These are phyloP conservation scores for Cyclopterus lumpus DNA, from an alignment of 2,797 vertebrate species.

Conservation along the genomic window DNA sequence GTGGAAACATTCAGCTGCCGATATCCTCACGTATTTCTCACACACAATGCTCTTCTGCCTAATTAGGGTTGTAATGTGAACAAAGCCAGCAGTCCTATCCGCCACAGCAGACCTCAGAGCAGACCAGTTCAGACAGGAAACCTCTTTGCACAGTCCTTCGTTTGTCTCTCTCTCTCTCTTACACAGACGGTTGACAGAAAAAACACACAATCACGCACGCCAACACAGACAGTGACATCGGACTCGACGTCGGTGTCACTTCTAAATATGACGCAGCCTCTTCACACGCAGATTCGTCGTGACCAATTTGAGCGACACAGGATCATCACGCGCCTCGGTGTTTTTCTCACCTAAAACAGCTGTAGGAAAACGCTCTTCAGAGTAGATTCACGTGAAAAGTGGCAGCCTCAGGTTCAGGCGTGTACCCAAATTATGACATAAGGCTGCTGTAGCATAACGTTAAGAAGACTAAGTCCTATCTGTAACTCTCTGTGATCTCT, in stretches of 20 bases:
- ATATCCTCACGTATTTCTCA: conserved; percentile 74
- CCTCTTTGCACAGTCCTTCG: conserved; percentile 54
- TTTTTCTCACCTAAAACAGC: not conserved
- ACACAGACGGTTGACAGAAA: conserved; percentile 8
- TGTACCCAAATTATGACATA: not conserved
- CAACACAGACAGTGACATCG: not conserved
- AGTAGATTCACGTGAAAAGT: not conserved
- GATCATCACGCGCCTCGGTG: not conserved
- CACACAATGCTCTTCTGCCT: conserved; percentile 71
- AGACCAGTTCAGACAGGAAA: conserved; percentile 54
- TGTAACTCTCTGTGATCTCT: not conserved
- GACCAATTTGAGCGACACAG: not conserved
- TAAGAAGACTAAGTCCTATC: not conserved
- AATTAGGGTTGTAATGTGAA: conserved; percentile 83
- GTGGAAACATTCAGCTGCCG: conserved; percentile 65
- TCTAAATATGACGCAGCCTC: not conserved
- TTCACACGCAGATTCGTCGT: not conserved
- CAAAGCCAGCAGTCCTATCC: conserved; percentile 75
- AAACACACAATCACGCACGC: conserved; percentile 5
- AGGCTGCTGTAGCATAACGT: not conserved
- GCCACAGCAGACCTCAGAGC: conserved; percentile 64
- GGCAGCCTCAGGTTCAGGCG: not conserved
- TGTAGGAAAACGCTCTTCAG: not conserved
- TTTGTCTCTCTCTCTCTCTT: conserved; percentile 7
- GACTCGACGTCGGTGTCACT: not conserved